Conservation (phyloP, 2,797 vertebrate genomes). For the Manis pentadactyla region DNA sequence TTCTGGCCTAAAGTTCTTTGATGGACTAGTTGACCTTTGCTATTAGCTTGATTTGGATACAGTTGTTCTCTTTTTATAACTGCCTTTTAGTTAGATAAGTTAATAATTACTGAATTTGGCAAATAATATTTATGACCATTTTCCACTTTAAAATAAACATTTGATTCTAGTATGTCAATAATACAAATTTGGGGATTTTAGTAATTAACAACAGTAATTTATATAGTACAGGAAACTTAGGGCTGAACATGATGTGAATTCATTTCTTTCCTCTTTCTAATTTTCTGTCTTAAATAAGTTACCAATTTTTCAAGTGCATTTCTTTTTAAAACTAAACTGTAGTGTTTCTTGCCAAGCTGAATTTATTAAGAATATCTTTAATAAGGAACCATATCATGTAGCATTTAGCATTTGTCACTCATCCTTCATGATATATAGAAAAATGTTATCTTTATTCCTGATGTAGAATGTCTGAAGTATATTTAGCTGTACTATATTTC, state of each 20-base stretch:
- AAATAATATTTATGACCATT: constrained; percentile 17
- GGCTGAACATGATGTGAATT: constrained; percentile 21
- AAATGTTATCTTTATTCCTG: constrained; percentile 42
- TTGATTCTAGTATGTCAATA: neutral
- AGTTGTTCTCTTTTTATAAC: neutral
- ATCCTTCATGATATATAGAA: neutral
- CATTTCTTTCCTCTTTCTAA: neutral
- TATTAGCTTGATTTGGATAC: neutral
- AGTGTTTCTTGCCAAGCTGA: neutral
- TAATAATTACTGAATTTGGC: constrained; percentile 24
- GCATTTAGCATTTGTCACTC: neutral
- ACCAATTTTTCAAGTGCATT: constrained; percentile 5
- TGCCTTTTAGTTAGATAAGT: neutral
- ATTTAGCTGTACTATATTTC: constrained; percentile 1
- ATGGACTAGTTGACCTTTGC: constrained; percentile 7
- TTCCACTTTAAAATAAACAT: neutral
- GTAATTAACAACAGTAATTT: neutral
- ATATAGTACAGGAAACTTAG: neutral
- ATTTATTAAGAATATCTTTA: neutral
- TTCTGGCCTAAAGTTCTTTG: neutral
- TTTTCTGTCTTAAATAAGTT: constrained; percentile 31
- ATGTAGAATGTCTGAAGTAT: neutral
- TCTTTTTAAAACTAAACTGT: constrained; percentile 25
- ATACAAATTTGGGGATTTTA: constrained; percentile 4
- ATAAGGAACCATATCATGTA: neutral